Base-by-base conservation (phyloP, 2,888 invertebrate genomes). In the Nymphalis polychloros region DNA sequence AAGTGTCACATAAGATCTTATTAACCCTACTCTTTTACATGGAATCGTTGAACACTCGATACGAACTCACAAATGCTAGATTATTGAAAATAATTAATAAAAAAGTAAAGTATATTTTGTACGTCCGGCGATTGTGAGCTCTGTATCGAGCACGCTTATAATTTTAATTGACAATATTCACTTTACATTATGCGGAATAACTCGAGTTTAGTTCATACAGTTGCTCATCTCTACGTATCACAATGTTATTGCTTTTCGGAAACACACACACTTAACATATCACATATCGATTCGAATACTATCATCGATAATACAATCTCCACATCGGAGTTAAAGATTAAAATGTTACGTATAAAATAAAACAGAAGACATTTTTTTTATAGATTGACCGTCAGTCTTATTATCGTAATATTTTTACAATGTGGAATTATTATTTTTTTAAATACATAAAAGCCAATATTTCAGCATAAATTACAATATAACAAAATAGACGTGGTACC, bases 381-480 rank as follows among this genome's bases (percentile, higher is more conserved):
- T 80, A 83, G 79, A 64, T 59, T 69, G 73, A 77, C 79, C 77
- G 60, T 72, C 74, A 72, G 73, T 74, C 73, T 73, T 73, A 64
- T 72, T 46, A 65, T 66, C 57, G 66, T 59, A 70, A 66, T 63
- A 77, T 78, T 77, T 47, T 68, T 64, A 63, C 62, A 67, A 64
- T 50, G 69, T 69, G 71, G 71, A 72, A 72, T 72, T 65, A 63
- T 59, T 69, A 63, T 23, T 23, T 23, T 23, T 23, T 23, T 23
- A 55, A 35, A 67, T 47, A 70, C 52, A 63, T 35, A 57, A 35
- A 65, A 69, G 84, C 81, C 80, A 81, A 83, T 84, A 90, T 89
- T 92, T 90, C 92, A 92, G 91, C 92, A 92, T 92, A 91, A 91
- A 91, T 92, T 90, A 92, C 84, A 86, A 82, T 79, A 85, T 81